phyloP scores from a whole-genome alignment of 2,888 invertebrate species.

The Scaptodrosophila latifasciaeformis region DNA sequence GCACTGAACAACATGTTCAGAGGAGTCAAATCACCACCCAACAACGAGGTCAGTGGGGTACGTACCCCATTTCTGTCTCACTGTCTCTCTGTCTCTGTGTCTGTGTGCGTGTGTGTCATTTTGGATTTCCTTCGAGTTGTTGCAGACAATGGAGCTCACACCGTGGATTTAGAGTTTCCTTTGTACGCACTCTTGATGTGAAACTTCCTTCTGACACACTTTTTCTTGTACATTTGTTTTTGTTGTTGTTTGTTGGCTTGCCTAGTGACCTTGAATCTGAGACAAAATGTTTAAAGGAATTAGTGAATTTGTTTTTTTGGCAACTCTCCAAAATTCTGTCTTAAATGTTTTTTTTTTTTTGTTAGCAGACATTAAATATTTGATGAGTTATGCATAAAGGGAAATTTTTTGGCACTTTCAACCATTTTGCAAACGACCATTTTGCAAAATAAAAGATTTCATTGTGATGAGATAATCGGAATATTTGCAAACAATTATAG shows the following conservation, averaged over 20 bases:
- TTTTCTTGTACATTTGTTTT: not conserved
- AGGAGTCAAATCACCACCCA: constrained; percentile 85
- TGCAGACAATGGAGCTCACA: constrained; percentile 55
- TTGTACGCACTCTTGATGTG: constrained; percentile 40
- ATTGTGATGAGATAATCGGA: too few species aligned
- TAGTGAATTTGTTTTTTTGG: too few species aligned
- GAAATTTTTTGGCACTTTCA: too few species aligned
- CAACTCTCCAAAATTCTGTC: too few species aligned
- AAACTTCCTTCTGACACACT: constrained; percentile 9
- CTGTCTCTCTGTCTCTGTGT: constrained; percentile 7
- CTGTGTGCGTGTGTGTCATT: not conserved
- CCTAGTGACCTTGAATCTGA: constrained; percentile 11
- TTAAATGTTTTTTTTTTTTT: not conserved
- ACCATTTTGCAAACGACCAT: too few species aligned
- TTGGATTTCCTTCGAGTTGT: constrained; percentile 25
- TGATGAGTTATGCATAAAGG: too few species aligned
- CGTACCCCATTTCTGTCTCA: constrained; percentile 2
- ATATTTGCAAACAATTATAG: too few species aligned
- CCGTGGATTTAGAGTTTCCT: constrained; percentile 62
- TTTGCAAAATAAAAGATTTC: too few species aligned
- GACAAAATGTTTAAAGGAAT: too few species aligned
- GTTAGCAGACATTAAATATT: not conserved
- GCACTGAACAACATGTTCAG: constrained; percentile 85
- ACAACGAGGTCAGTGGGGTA: constrained; percentile 81
- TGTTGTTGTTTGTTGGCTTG: not conserved